These are phyloP conservation scores for Stegana nigrithorax DNA, from an alignment of 2,888 invertebrate genomes.

Conservation along the genomic window DNA sequence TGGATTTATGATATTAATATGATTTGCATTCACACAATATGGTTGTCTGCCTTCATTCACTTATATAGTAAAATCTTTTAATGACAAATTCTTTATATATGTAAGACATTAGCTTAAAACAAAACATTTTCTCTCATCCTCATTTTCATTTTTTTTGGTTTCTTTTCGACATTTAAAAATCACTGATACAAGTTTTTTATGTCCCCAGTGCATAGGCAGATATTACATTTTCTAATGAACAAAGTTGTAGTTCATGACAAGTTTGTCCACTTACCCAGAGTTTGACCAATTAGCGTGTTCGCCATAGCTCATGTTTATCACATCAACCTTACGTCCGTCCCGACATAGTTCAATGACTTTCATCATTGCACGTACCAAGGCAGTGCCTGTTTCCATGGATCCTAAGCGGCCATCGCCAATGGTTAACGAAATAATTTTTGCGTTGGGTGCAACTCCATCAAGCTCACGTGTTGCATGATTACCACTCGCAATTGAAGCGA, in stretches of 20 bases:
- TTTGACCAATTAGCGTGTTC: conserved; percentile 94
- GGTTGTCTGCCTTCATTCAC: too few relatives aligned
- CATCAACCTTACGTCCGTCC: conserved; percentile 76
- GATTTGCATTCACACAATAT: too few relatives aligned
- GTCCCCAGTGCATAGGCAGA: conserved; percentile 8
- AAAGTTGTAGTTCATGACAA: conserved; percentile 6
- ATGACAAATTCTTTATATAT: too few relatives aligned
- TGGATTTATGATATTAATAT: too few relatives aligned
- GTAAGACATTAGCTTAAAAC: too few relatives aligned
- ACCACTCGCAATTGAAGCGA: conserved; percentile 95
- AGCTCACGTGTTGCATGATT: conserved; percentile 85
- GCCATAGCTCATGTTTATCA: conserved; percentile 99
- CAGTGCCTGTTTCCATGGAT: conserved; percentile 97
- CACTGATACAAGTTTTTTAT: conserved; percentile 12
- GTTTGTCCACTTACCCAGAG: conserved; percentile 78
- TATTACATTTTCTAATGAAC: too few relatives aligned
- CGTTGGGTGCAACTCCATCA: conserved; percentile 97
- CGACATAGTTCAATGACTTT: conserved; percentile 81
- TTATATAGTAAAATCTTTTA: too few relatives aligned
- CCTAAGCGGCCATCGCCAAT: conserved; percentile 94
- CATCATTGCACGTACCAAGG: conserved; percentile 90
- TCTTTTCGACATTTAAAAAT: conserved; percentile 40
- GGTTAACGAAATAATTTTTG: conserved; percentile 90
- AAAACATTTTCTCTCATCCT: conserved; percentile 56
- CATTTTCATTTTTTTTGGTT: conserved; percentile 50